Evolutionary conservation across 2,888 invertebrate genomes (phyloP), one percentile per base, ranked within the genome.

Genomic region (Caenorhabditis zanzibari): DNA sequence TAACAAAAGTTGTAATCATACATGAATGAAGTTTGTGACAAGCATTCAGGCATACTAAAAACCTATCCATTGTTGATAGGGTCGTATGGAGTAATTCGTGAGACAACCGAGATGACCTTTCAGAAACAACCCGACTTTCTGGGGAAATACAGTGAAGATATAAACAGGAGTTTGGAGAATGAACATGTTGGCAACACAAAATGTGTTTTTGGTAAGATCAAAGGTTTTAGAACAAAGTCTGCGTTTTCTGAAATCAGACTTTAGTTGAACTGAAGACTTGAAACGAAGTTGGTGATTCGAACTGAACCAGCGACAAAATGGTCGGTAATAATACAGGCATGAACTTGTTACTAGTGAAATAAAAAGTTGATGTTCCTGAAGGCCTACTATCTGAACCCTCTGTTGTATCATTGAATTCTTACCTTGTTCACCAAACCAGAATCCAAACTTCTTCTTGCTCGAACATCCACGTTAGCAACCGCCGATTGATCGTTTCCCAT

Each of bases 401-500:
- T 32, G 4, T 7, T 32, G 32, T 7, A 32, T 32, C 7, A 32
- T 32, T 6, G 32, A 6, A 32, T 7, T 7, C 32, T 59, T 9
- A 83, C 83, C 79, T 83, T 83, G 22, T 79, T 69, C 19, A 83
- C 79, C 83, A 83, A 79, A 4, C 79, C 73, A 5, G 83, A 35
- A 63, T 83, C 83, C 1, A 83, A 69, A 75, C 83, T 83, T 24
- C 83, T 41, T 38, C 83, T 49, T 38, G 83, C 58, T 26, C 76
- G 66, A 41, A 74, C 73, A 54, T 83, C 83, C 28, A 69, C 68
- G 22, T 59, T 77, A n/a, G 73, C 63, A 38, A 56, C 71, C 19
- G 69, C 54, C 52, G 83, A 83, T 28, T 83, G 83, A 79, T 83
- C 83, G 69, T 83, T 83, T 41, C 83, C 83, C 83, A 82, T 82